Base-by-base conservation (phyloP, 1,140 invertebrate genomes). In the Cyphomyrmex costatus region DNA sequence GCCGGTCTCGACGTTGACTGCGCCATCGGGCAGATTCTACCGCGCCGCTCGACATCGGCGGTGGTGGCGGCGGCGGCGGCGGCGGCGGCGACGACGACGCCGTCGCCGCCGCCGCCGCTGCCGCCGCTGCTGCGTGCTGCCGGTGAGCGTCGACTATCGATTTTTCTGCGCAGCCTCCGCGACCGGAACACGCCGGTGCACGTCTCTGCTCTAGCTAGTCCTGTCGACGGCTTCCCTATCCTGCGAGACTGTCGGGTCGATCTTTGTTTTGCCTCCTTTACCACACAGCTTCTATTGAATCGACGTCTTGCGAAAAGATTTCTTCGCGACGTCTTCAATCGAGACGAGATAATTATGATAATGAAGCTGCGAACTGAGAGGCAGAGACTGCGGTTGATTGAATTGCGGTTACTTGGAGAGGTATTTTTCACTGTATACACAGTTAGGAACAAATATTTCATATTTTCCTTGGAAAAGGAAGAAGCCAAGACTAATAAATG, bases 111-210 rank as follows among this genome's bases (percentile, higher is more conserved):
- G 46, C 8, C 68, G 82, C 7, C 65, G n/a, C n/a, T n/a, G 63
- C 4, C 66, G 82, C 21, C 53, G 79, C 66, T 56, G 88, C 82
- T 86, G 79, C n/a, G n/a, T n/a, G n/a, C 83, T 86, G 85, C 86
- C 88, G 86, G 85, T 70, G 82, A 74, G 79, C 85, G 88, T 80
- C 82, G 89, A 74, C 88, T 93, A 94, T 94, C 93, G 92, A 93
- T 93, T 93, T 93, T 93, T 93, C 93, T 92, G 92, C 92, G 93
- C 92, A 93, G 92, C 93, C 93, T 93, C 93, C 92, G 86, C 92
- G 87, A 82, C 89, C 90, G 92, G 91, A 92, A 89, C 90, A 88
- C 56, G 77, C 68, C 68, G 80, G 87, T 63, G 88, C 56, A 87
- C 70, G 71, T 89, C 86, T 89, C 56, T 71, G 56, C 61, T 68